Conservation (phyloP, 2,113 vertebrate genomes). For the Sinocyclocheilus anshuiensis region DNA sequence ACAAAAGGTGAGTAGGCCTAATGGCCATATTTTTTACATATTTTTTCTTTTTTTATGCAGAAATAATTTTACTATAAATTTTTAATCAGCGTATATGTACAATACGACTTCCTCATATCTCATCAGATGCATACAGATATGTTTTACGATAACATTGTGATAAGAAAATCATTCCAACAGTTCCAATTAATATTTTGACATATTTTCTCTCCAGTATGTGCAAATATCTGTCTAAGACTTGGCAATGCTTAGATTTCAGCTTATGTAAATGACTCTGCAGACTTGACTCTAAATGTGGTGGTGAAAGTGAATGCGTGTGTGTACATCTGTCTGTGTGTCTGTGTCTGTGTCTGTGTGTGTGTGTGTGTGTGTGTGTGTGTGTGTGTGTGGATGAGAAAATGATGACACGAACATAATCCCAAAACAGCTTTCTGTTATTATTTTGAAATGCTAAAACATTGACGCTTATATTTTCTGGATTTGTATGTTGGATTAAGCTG, state of each 20-base stretch:
- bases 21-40: no score
- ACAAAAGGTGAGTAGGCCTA: conserved; percentile 21
- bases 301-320: conserved; percentile 12
- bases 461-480: neutral
- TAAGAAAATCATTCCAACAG: neutral
- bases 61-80: neutral
- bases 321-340: conserved; percentile 1
- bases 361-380: neutral
- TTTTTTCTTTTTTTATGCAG: neutral
- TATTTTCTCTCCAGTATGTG: conserved; percentile 9
- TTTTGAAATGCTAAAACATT: neutral
- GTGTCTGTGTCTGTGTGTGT: neutral
- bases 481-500: neutral
- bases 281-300: conserved; percentile 21
- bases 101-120: neutral
- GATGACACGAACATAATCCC: conserved; percentile 35
- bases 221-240: conserved; percentile 8
- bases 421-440: neutral
- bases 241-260: conserved; percentile 18
- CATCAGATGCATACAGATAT: neutral
- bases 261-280: conserved; percentile 42
- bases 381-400: conserved; percentile 42
- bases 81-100: neutral
- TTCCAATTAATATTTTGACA: conserved; percentile 12
- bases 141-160: neutral